Conservation (phyloP, 2,797 vertebrate species). For the Dicrostonyx torquatus region DNA sequence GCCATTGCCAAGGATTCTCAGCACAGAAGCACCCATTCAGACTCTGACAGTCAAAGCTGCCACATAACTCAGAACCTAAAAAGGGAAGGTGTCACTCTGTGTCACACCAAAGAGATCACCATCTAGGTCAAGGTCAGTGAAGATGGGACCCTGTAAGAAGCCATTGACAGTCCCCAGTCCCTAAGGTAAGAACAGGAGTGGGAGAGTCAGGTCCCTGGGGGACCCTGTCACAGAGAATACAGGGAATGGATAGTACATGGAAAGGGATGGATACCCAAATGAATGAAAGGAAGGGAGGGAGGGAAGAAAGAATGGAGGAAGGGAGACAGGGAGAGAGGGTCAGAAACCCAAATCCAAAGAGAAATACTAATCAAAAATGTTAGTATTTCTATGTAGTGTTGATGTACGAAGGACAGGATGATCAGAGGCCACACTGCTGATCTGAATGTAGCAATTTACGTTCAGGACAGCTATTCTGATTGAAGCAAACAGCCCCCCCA, state of each 20-base stretch:
- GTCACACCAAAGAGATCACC: background rate
- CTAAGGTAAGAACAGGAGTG: background rate
- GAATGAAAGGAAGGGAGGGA: background rate
- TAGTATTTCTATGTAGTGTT: background rate
- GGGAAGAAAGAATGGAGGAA: background rate
- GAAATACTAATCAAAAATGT: conserved; percentile 16
- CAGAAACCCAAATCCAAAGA: background rate
- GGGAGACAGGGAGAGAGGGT: too few species aligned
- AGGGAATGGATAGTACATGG: background rate
- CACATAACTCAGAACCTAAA: background rate
- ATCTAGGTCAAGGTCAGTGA: background rate
- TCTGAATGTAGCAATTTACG: background rate
- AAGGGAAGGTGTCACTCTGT: background rate
- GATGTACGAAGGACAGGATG: background rate
- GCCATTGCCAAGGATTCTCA: background rate
- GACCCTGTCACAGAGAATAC: background rate
- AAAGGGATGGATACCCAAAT: background rate
- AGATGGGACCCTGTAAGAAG: background rate
- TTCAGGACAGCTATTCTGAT: background rate
- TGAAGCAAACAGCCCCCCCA: background rate
- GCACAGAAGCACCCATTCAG: background rate
- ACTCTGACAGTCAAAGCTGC: background rate
- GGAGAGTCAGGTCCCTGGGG: background rate
- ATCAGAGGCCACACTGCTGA: background rate
- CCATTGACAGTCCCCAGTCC: background rate